These are phyloP conservation scores for Drosophila pruinosa DNA, from an alignment of 1,140 invertebrate genomes.

Conservation along the genomic window DNA sequence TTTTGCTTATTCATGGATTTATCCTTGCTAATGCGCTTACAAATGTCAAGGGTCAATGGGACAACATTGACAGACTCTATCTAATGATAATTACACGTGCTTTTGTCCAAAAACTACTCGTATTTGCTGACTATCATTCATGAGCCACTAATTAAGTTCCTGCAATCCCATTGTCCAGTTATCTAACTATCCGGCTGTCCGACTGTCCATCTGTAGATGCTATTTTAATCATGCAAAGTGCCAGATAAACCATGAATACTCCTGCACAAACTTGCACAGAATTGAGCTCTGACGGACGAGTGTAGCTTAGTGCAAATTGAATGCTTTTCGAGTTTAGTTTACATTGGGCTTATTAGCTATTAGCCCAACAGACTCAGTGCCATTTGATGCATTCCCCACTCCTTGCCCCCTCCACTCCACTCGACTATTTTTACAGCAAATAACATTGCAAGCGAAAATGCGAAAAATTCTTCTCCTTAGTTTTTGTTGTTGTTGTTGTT, in stretches of 20 bases:
- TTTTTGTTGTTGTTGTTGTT: conserved; percentile 10
- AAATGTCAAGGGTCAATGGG: conserved; percentile 5
- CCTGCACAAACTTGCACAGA: not conserved
- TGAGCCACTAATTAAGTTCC: conserved; percentile 17
- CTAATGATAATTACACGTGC: conserved; percentile 27
- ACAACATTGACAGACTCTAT: not conserved
- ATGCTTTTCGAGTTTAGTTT: conserved; percentile 15
- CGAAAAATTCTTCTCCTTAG: conserved; percentile 1
- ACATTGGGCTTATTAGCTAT: conserved; percentile 23
- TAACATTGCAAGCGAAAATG: not conserved
- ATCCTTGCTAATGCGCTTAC: not conserved
- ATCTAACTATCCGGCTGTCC: not conserved
- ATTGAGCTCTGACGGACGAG: not conserved
- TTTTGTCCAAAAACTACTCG: conserved; percentile 9
- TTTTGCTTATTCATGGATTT: conserved; percentile 1
- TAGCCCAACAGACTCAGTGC: not conserved
- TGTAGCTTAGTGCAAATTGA: conserved; percentile 26
- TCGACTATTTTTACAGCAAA: not conserved
- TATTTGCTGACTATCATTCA: conserved; percentile 27
- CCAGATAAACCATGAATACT: conserved; percentile 14
- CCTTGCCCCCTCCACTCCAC: not conserved
- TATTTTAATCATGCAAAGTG: conserved; percentile 59
- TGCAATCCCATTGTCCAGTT: not conserved
- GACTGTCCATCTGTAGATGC: not conserved
- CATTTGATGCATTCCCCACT: conserved; percentile 10